Percentiles rank a stretch among this genome's conserved stretches.
These are phyloP conservation scores for Panthera leo DNA, from an alignment of 2,113 vertebrate genomes.

Conservation along the genomic window DNA sequence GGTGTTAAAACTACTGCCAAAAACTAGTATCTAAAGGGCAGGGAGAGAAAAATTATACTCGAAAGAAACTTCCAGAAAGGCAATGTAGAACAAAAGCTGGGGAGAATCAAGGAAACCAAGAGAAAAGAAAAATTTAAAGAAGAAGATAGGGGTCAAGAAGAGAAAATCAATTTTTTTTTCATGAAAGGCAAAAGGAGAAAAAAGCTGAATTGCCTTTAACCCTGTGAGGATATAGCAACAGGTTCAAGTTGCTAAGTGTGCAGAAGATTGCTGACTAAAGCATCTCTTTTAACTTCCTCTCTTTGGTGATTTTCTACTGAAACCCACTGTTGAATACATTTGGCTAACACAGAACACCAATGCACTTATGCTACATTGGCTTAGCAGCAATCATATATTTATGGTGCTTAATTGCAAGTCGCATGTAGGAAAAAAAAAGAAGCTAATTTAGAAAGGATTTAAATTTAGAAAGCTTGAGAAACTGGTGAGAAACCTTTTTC, in stretches of 20 bases:
- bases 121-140: neutral
- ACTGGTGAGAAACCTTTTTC: neutral
- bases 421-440: neutral
- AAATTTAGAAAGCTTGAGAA: conserved; percentile 1
- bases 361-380: neutral
- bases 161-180: neutral
- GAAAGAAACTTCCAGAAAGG: neutral
- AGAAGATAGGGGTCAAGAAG: neutral
- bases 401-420: neutral
- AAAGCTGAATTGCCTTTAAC: neutral
- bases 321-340: neutral
- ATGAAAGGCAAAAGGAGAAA: too few species aligned
- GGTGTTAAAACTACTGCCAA: neutral
- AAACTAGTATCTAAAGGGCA: neutral
- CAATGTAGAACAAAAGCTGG: neutral
- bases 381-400: neutral
- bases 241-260: neutral
- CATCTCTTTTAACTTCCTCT: neutral
- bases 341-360: neutral
- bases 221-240: neutral
- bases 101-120: neutral
- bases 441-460: neutral
- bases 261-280: neutral
- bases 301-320: neutral
- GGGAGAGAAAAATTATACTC: neutral